These are phyloP conservation scores for Psilopsiagon aymara DNA, from an alignment of 2,113 vertebrate species.

Conservation along the genomic window DNA sequence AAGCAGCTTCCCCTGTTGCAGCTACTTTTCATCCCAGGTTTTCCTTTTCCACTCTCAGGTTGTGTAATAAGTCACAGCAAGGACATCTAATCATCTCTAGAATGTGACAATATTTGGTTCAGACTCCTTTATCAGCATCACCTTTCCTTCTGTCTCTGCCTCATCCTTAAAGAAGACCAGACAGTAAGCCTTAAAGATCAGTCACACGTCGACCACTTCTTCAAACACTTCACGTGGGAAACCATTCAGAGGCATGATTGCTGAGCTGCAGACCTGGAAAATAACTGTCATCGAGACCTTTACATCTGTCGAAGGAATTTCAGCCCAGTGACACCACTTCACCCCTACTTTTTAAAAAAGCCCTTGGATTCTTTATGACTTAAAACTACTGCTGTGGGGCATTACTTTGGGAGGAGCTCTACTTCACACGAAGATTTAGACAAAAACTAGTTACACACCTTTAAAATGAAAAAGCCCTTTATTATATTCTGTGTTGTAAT, in stretches of 20 bases:
- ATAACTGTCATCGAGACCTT: constrained; percentile 79
- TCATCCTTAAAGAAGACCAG: constrained; percentile 59
- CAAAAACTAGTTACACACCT: neutral
- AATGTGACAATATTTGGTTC: constrained; percentile 77
- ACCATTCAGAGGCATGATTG: constrained; percentile 63
- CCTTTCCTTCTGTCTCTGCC: constrained; percentile 57
- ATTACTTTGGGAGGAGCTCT: neutral
- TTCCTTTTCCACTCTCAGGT: constrained; percentile 37
- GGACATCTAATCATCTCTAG: constrained; percentile 74
- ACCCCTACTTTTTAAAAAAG: neutral
- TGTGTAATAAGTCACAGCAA: constrained; percentile 70
- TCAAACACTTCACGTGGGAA: constrained; percentile 75
- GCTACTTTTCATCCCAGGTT: constrained; percentile 69
- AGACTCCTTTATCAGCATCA: constrained; percentile 75
- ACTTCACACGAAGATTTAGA: neutral
- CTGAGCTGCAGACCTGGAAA: constrained; percentile 77
- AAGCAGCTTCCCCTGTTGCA: neutral
- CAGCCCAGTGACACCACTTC: constrained; percentile 17
- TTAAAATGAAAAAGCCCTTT: neutral
- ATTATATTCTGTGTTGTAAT: neutral
- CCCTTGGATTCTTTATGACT: neutral
- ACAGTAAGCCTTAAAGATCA: constrained; percentile 67
- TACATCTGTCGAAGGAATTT: constrained; percentile 72
- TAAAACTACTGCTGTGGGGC: neutral
- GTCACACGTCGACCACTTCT: constrained; percentile 73